Base-by-base conservation (phyloP, 2,888 invertebrate genomes). In the Syrphus vitripennis region DNA sequence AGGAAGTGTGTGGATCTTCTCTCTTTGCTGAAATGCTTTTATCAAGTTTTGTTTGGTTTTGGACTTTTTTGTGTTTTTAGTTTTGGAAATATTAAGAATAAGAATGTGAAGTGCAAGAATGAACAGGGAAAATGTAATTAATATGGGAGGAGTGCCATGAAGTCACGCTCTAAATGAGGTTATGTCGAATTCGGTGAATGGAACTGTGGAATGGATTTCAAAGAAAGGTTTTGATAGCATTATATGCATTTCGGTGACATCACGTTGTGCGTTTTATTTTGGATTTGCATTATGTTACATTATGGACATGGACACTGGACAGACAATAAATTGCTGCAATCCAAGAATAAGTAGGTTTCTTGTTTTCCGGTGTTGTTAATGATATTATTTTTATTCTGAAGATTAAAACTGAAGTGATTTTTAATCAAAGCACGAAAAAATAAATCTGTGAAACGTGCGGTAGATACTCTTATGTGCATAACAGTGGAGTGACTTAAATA, bases 151-250 rank as follows among this genome's bases (percentile, higher is more conserved):
- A 70, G 57, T 42, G 53, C 61, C 42, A 65, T 83, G 45, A 37
- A 65, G 79, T 75, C 79, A 78, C 69, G 83, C 74, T 83, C 74
- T 29, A 74, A 78, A 83, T 79, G 83, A 50, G 79, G 79, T 79
- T 83, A 79, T 65, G 79, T 76, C 37, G 57, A 71, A 76, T 59
- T 65, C 57, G 53, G 42, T 34, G 50, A 76, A 12, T 79, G 63
- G 63, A 79, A 65, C 55, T 45, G 19, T 53, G 19, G 10, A 48
- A 26, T 7, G 9, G 24, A 50, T 50, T 50, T 50, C 1, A 50
- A 24, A 19, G 9, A 14, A 50, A 24, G 21, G 5, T 24, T 50
- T 24, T 14, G 14, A 24, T 50, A 50, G 6, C 19, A 2, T 34
- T 19, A 34, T 34, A 14, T 57, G 31, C 57, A 10, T n/a, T n/a